Evolutionary conservation across 2,888 invertebrate genomes (phyloP), one percentile per base, ranked within the genome.

Genomic region (Cheiracanthium punctorium): DNA sequence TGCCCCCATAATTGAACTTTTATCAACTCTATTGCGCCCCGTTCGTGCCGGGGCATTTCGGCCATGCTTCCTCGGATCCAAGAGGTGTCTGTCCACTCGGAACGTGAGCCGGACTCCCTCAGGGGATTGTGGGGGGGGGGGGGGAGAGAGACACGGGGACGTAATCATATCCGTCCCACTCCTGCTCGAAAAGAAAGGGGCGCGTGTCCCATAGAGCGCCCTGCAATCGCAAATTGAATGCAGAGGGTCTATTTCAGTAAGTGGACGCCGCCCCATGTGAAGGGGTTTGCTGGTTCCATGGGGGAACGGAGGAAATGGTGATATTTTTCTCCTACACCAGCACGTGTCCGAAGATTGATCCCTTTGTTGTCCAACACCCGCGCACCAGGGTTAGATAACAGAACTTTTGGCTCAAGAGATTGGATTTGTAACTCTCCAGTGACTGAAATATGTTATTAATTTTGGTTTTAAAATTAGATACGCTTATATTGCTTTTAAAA

Each of bases 201-300:
- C 75, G 43, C 82, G 82, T 82, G 82, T 76, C 69, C 74, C 30
- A 28, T n/a, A 58, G 81, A 81, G 69, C 75, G 81, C 43, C 74
- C 73, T 43, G n/a, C 65, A 28, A 24, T 41, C 43, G 32, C 82
- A 75, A 82, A 82, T 82, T 82, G 82, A 82, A 82, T 81, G 81
- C 75, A 71, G 70, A 70, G 74, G 82, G 76, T 82, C 82, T 71
- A 82, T 82, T 82, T 82, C 76, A 74, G 20, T 82, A 76, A 82
- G 82, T 82, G 76, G 82, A 76, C 41, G 71, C 24, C 37, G 80
- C 37, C 76, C 75, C 70, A 29, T 20, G n/a, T 33, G 1, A 20
- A 70, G 64, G 28, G 41, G 20, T 24, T 76, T 20, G 30, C 12
- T 14, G 67, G 41, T 7, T 67, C 76, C 76, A 32, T 33, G 64